Percentiles rank a stretch among this genome's conserved stretches.
phyloP scores from a whole-genome alignment of 2,113 vertebrate genomes.

The Sebastes schlegelii region DNA sequence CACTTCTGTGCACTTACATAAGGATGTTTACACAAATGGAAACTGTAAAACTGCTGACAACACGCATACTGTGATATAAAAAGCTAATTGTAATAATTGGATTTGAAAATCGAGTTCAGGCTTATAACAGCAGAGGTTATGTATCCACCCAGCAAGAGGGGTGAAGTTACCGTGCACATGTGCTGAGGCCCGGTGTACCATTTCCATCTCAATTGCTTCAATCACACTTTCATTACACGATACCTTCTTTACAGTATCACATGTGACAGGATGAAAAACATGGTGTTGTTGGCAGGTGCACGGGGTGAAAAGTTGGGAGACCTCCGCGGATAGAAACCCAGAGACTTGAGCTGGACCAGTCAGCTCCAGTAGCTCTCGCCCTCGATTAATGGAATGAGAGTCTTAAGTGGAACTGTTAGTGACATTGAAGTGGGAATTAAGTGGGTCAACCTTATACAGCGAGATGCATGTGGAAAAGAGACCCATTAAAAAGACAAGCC shows the following conservation, averaged over 20 bases:
- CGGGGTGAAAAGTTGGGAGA: neutral
- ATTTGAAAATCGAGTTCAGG: neutral
- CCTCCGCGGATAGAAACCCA: slow-evolving; percentile 8
- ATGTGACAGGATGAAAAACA: slow-evolving; percentile 6
- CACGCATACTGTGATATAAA: neutral
- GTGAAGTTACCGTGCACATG: neutral
- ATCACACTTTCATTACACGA: slow-evolving; percentile 35
- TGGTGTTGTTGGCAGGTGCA: neutral
- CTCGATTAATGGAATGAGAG: slow-evolving; percentile 3
- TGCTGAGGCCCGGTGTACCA: neutral
- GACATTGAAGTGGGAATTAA: slow-evolving; percentile 22
- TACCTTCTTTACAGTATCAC: slow-evolving; percentile 31
- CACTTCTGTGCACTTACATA: slow-evolving; percentile 57
- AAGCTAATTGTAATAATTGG: neutral
- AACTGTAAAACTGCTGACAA: neutral
- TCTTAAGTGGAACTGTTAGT: slow-evolving; percentile 45
- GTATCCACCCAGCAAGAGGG: neutral
- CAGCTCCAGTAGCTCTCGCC: slow-evolving; percentile 28
- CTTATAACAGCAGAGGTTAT: neutral
- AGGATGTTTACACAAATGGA: slow-evolving; percentile 40
- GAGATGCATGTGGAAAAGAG: neutral
- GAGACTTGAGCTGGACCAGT: slow-evolving; percentile 21
- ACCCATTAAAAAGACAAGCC: neutral
- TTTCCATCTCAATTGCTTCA: slow-evolving; percentile 23
- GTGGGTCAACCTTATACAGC: neutral